Base-by-base conservation (phyloP, 2,888 invertebrate genomes). In the Drosophila flavopinicola region DNA sequence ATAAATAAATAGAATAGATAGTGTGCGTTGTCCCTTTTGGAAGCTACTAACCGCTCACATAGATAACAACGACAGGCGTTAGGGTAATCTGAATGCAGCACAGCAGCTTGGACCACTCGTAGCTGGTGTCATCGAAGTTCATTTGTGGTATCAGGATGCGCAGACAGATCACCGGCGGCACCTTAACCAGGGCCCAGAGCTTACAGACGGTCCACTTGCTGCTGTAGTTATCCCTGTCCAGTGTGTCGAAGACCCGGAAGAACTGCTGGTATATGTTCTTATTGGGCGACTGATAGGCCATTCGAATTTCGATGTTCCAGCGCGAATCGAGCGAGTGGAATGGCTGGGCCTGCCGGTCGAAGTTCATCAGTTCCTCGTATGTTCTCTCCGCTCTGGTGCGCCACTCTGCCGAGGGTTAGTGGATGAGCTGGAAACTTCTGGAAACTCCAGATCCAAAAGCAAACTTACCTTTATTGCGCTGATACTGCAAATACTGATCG, bases 31-130 rank as follows among this genome's bases (percentile, higher is more conserved):
- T n/a, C n/a, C n/a, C n/a, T n/a, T n/a, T n/a, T 39, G 2, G 1
- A 2, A 11, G 3, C 23, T 4, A 59, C 67, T 37, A 5, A 71
- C 67, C 5, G 2, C 32, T 13, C 1, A 29, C n/a, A 0, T 11
- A 0, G 6, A 23, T 1, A 5, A 66, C 3, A 0, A 49, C 0
- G 1, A 6, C 29, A 6, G 75, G 68, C 4, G 58, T 52, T 1
- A 74, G 0, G 2, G 44, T 24, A 3, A 60, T 48, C 20, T 75
- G 75, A 1, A 75, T 30, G 20, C 42, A 48, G n/a, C 63, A 49
- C 0, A 75, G 57, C 1, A 75, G 39, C 30, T 75, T 75, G 0
- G 69, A 75, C 58, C 69, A 75, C 0, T 33, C 10, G 3, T 52
- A 56, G 1, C 13, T 0, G 0, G 9, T 1, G 0, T 45, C 32